Percentiles rank a stretch among this genome's conserved stretches.
phyloP scores from a whole-genome alignment of 2,888 invertebrate species.

The Rotaria socialis region DNA sequence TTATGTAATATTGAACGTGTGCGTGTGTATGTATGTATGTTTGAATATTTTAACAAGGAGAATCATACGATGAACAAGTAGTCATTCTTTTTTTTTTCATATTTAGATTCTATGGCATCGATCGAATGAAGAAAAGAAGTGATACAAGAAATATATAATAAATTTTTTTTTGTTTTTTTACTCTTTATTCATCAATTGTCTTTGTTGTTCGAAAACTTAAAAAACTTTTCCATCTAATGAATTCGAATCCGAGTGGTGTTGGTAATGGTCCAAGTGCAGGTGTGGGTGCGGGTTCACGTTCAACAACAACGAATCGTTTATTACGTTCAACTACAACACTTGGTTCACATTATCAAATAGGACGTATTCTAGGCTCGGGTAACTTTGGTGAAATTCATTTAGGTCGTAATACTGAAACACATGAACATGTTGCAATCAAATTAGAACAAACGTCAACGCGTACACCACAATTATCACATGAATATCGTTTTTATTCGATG shows the following conservation, averaged over 20 bases:
- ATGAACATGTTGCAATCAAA: constrained; percentile 48
- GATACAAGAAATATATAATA: background rate
- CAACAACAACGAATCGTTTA: background rate
- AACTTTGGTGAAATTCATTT: constrained; percentile 39
- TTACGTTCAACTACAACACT: constrained; percentile 16
- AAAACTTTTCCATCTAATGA: background rate
- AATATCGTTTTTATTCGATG: constrained; percentile 53
- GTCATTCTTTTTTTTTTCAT: background rate
- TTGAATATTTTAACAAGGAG: constrained; percentile 23
- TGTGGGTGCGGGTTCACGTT: background rate
- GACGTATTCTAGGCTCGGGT: background rate
- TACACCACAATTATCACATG: constrained; percentile 41
- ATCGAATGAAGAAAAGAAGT: constrained; percentile 23
- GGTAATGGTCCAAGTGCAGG: background rate
- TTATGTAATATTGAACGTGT: constrained; percentile 32
- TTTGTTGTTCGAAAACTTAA: background rate
- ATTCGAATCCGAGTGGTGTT: background rate
- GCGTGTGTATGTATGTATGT: background rate
- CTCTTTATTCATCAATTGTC: background rate
- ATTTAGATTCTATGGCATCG: constrained; percentile 24
- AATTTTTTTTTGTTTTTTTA: background rate
- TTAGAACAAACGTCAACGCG: constrained; percentile 43
- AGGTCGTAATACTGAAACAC: constrained; percentile 45
- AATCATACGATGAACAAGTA: background rate
- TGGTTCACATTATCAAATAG: constrained; percentile 31